phyloP scores from a whole-genome alignment of 2,797 vertebrate species.

The Acanthornis magna region DNA sequence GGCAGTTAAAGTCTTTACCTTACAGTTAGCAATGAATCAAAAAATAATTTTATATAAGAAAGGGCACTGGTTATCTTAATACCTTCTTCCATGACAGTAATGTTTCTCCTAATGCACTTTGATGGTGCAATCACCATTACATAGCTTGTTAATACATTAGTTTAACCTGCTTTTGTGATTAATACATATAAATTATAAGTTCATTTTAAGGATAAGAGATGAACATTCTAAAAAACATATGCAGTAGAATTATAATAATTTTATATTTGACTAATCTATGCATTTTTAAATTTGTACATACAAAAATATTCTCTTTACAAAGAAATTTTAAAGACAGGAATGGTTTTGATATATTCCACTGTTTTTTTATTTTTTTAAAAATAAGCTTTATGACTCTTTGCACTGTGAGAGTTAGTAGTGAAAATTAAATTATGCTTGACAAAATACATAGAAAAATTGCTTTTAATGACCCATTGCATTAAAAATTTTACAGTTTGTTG shows the following conservation, averaged over 20 bases:
- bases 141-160: background rate
- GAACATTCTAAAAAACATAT: background rate
- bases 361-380: background rate
- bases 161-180: background rate
- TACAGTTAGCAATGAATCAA: slow-evolving; percentile 5
- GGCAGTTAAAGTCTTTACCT: background rate
- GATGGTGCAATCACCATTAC: background rate
- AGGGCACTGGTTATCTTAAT: background rate
- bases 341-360: accelerated
- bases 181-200: background rate
- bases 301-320: background rate
- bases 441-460: background rate
- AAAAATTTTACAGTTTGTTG: background rate
- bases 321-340: background rate
- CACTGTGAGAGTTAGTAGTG: background rate
- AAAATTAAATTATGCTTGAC: background rate
- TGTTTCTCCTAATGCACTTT: background rate
- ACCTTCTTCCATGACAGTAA: background rate
- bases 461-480: background rate
- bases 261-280: background rate
- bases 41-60: background rate
- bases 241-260: background rate
- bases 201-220: background rate
- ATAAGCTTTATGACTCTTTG: background rate
- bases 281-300: background rate